These are phyloP conservation scores for Carposina sasakii DNA, from an alignment of 1,140 invertebrate genomes.

Conservation along the genomic window DNA sequence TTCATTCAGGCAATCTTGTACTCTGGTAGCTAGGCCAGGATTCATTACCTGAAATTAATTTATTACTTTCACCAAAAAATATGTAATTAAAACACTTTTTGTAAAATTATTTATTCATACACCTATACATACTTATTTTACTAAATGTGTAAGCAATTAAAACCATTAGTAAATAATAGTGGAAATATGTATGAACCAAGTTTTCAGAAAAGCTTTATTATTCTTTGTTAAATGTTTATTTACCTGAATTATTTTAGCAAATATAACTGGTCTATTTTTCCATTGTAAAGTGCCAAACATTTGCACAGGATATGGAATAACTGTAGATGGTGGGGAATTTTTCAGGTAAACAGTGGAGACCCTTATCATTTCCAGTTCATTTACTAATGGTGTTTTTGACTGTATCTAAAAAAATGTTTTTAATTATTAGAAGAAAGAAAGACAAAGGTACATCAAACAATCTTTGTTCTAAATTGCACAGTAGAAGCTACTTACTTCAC, in stretches of 20 bases:
- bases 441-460: conserved; percentile 5
- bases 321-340: conserved; percentile 21
- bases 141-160: too few relatives aligned
- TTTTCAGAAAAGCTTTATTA: too few relatives aligned
- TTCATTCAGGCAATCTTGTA: conserved; percentile 19
- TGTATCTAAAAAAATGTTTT: background rate
- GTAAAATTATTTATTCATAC: too few relatives aligned
- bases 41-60: conserved; percentile 24
- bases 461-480: background rate
- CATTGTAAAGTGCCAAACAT: conserved; percentile 53
- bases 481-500: conserved; percentile 33
- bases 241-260: conserved; percentile 49
- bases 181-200: background rate
- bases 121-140: too few relatives aligned
- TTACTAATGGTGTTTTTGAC: conserved; percentile 11
- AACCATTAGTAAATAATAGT: background rate
- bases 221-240: too few relatives aligned
- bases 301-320: conserved; percentile 44
- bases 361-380: conserved; percentile 16
- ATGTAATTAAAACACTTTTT: background rate
- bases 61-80: too few relatives aligned
- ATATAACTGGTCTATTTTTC: conserved; percentile 42
- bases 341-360: conserved; percentile 44
- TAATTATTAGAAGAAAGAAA: background rate
- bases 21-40: conserved; percentile 18